These are phyloP conservation scores for Brienomyrus brachyistius DNA, from an alignment of 2,113 vertebrate genomes.

Conservation along the genomic window DNA sequence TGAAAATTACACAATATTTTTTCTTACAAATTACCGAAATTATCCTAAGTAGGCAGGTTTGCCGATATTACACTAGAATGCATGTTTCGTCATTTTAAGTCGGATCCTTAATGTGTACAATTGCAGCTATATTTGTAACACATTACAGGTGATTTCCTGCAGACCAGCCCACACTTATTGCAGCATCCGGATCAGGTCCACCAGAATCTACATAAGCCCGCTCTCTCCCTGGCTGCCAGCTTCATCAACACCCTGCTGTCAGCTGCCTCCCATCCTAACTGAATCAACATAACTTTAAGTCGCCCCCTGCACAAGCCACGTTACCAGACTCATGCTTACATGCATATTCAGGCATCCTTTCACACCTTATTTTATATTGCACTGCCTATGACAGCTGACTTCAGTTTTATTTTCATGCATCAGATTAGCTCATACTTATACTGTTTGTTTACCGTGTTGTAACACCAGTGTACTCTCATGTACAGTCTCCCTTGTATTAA, in stretches of 20 bases:
- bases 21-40: too few species aligned
- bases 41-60: background rate
- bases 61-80: background rate
- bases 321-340: background rate
- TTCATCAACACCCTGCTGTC: background rate
- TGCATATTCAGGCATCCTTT: background rate
- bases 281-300: background rate
- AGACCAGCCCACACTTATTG: background rate
- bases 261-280: background rate
- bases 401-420: background rate
- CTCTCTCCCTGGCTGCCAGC: background rate
- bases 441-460: background rate
- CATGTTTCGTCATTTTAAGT: background rate
- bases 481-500: background rate
- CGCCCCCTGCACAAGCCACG: background rate
- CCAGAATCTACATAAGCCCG: background rate
- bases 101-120: background rate
- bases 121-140: background rate
- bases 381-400: background rate
- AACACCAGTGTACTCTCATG: background rate
- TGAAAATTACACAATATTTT: background rate
- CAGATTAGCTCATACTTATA: background rate
- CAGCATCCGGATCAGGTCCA: background rate
- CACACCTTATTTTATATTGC: background rate
- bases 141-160: background rate